These are phyloP conservation scores for Hycleus cichorii DNA, from an alignment of 1,140 invertebrate species.

Conservation along the genomic window DNA sequence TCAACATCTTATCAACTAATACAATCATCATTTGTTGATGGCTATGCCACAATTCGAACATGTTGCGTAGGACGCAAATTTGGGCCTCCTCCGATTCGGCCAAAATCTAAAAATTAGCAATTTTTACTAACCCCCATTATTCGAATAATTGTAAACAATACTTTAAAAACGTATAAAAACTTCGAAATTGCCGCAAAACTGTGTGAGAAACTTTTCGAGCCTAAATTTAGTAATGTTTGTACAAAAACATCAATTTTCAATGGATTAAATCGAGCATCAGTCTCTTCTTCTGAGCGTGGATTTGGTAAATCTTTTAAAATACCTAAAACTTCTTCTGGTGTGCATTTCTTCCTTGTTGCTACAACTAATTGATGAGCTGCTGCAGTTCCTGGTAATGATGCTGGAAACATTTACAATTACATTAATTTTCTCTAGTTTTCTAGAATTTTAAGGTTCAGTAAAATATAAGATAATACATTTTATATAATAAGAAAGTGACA, in stretches of 20 bases:
- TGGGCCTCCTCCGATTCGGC: slow-evolving; percentile 93
- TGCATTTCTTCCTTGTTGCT: slow-evolving; percentile 80
- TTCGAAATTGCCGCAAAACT: slow-evolving; percentile 96
- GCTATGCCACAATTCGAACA: slow-evolving; percentile 89
- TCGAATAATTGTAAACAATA: slow-evolving; percentile 31
- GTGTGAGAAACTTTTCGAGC: slow-evolving; percentile 96
- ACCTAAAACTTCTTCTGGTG: slow-evolving; percentile 83
- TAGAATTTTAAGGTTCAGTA: no score
- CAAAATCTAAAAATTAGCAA: slow-evolving; percentile 48
- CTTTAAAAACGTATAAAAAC: slow-evolving; percentile 91
- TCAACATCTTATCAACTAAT: slow-evolving; percentile 93
- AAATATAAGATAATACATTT: no score
- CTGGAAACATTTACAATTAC: slow-evolving; percentile 46
- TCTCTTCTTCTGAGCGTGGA: slow-evolving; percentile 61
- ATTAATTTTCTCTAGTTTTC: background rate
- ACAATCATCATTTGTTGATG: slow-evolving; percentile 97
- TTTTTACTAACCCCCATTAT: background rate
- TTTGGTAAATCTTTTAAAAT: slow-evolving; percentile 81
- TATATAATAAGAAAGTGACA: no score
- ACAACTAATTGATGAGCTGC: slow-evolving; percentile 78
- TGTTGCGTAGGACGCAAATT: slow-evolving; percentile 85
- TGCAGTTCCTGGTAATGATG: slow-evolving; percentile 69
- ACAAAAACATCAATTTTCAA: slow-evolving; percentile 96
- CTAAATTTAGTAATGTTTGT: slow-evolving; percentile 86
- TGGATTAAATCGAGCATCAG: slow-evolving; percentile 68